phyloP scores from a whole-genome alignment of 1,140 invertebrate species.

The Spodoptera frugiperda region DNA sequence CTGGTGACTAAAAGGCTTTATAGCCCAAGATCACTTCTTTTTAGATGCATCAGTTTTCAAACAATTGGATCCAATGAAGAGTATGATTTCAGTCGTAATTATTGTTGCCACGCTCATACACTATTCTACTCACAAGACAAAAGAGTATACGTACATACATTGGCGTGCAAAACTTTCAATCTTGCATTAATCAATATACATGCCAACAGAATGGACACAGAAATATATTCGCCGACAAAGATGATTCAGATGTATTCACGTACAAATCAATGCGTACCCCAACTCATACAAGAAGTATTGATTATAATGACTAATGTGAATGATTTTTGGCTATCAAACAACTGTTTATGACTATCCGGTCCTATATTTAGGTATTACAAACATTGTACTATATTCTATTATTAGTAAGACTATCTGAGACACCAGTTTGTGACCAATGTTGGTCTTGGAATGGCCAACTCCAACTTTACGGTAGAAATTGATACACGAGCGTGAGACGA shows the following conservation, averaged over 20 bases:
- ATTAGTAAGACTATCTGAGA: constrained; percentile 7
- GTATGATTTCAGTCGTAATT: neutral
- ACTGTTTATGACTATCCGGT: constrained; percentile 1
- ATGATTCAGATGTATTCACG: constrained; percentile 31
- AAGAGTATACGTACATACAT: constrained; percentile 1
- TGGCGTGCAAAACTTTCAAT: constrained; percentile 27
- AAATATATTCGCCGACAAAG: constrained; percentile 20
- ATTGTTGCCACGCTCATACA: neutral
- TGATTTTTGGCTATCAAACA: constrained; percentile 44
- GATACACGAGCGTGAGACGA: neutral
- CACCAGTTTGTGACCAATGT: constrained; percentile 4
- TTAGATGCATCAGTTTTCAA: too few relatives aligned
- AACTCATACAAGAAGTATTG: neutral
- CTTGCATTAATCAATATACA: constrained; percentile 23
- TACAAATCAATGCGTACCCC: constrained; percentile 4
- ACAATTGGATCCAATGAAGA: too few relatives aligned
- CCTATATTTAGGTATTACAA: constrained; percentile 26
- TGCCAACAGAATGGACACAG: neutral
- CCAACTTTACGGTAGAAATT: constrained; percentile 3
- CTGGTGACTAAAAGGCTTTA: too few relatives aligned
- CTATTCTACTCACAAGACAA: constrained; percentile 13
- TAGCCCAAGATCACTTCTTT: too few relatives aligned
- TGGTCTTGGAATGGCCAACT: neutral
- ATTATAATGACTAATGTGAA: constrained; percentile 15
- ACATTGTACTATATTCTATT: constrained; percentile 21